Evolutionary conservation across 2,888 invertebrate species (phyloP).

Genomic region (Exocentrus adspersus): DNA sequence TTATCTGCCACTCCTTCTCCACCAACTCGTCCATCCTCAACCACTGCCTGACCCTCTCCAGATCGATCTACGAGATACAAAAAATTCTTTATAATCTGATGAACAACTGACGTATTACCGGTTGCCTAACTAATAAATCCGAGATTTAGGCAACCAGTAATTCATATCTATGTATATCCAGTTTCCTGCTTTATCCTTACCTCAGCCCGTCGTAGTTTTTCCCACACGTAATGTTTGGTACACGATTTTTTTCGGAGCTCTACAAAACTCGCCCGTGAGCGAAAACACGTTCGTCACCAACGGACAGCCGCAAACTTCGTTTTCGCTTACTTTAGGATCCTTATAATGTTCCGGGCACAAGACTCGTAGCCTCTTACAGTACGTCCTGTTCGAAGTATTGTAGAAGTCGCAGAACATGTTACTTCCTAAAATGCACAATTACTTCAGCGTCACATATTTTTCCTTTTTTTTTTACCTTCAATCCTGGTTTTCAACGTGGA

Average conservation of each 20-base stretch:
- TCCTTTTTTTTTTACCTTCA: slow-evolving; percentile 69
- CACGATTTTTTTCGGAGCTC: slow-evolving; percentile 90
- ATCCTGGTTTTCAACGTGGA: slow-evolving; percentile 94
- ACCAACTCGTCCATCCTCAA: slow-evolving; percentile 91
- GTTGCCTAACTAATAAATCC: too few species aligned
- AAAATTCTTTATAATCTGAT: too few species aligned
- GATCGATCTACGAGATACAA: slow-evolving; percentile 82
- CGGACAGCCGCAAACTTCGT: slow-evolving; percentile 94
- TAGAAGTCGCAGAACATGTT: slow-evolving; percentile 98
- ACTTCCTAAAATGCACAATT: slow-evolving; percentile 70
- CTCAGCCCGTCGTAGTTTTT: slow-evolving; percentile 91
- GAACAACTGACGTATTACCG: too few species aligned
- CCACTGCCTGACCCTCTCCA: slow-evolving; percentile 94
- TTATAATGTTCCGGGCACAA: slow-evolving; percentile 98
- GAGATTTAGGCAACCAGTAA: too few species aligned
- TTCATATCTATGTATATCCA: too few species aligned
- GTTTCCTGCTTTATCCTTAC: too few species aligned
- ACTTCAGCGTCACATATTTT: too few species aligned
- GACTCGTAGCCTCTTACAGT: slow-evolving; percentile 94
- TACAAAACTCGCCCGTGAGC: slow-evolving; percentile 87
- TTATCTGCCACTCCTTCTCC: slow-evolving; percentile 90
- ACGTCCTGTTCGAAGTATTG: slow-evolving; percentile 87
- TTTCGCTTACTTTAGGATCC: slow-evolving; percentile 87
- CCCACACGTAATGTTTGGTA: slow-evolving; percentile 94
- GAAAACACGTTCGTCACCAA: slow-evolving; percentile 86